Evolutionary conservation across 2,888 invertebrate genomes (phyloP).

Genomic region (Drosophila tanythrix): DNA sequence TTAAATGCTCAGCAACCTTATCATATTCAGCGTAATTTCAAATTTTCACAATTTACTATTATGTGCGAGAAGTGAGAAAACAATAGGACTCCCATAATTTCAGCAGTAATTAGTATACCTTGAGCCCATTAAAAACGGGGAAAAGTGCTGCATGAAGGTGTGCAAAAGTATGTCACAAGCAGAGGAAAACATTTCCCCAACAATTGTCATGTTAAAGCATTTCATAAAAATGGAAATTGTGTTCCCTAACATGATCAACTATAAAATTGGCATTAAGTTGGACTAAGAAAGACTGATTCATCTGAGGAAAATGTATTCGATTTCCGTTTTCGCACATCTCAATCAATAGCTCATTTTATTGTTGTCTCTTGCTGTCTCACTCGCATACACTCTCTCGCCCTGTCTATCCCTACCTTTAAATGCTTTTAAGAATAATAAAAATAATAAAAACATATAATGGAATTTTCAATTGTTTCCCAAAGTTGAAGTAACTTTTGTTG

Average conservation of each 20-base stretch:
- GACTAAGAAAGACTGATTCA: not conserved
- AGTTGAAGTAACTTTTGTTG: not conserved
- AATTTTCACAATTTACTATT: not conserved
- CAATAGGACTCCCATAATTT: not conserved
- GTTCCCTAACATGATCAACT: not conserved
- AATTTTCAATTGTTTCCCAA: not conserved
- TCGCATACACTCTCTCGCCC: too few relatives aligned
- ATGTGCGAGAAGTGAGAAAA: not conserved
- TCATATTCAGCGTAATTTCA: not conserved
- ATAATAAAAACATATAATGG: not conserved
- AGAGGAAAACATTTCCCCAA: not conserved
- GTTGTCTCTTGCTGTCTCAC: not conserved
- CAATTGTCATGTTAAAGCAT: not conserved
- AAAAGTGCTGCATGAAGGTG: not conserved
- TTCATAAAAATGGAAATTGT: too few relatives aligned
- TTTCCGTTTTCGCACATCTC: too few relatives aligned
- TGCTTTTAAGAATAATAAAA: too few relatives aligned
- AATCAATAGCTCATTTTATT: not conserved
- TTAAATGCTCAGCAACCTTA: not conserved
- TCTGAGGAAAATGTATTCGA: not conserved
- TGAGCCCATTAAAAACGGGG: not conserved
- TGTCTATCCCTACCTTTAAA: too few relatives aligned
- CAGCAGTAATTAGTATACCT: not conserved
- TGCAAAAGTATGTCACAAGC: not conserved
- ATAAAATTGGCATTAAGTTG: not conserved